Evolutionary conservation across 2,113 vertebrate species (phyloP).

Genomic region (Ursus arctos): DNA sequence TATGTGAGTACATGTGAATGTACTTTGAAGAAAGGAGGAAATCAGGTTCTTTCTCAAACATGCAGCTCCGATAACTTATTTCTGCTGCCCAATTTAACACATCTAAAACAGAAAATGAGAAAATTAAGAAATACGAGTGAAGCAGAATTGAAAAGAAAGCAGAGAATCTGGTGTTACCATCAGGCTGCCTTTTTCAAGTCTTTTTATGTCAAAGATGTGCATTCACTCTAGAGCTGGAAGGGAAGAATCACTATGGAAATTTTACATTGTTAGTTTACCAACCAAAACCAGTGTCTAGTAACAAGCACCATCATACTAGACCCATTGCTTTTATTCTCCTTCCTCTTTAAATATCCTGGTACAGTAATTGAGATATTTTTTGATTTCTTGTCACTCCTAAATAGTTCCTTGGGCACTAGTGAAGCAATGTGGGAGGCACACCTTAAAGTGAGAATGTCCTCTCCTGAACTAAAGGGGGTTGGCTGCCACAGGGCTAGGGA

Average conservation of each 20-base stretch:
- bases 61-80: slow-evolving; percentile 51
- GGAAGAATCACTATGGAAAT: not conserved
- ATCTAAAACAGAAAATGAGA: slow-evolving; percentile 61
- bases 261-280: not conserved
- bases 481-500: not conserved
- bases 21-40: slow-evolving; percentile 59
- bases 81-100: slow-evolving; percentile 32
- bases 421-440: not conserved
- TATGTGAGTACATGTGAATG: not conserved
- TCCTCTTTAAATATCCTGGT: not conserved
- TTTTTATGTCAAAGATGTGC: not conserved
- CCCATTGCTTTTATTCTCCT: not conserved
- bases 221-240: not conserved
- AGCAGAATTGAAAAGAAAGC: slow-evolving; percentile 33
- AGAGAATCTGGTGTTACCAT: not conserved
- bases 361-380: not conserved
- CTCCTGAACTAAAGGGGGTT: not conserved
- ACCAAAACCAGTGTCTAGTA: not conserved
- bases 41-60: not conserved
- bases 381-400: not conserved
- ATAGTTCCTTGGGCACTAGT: not conserved
- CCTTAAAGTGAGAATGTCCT: rapidly evolving
- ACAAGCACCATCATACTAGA: not conserved
- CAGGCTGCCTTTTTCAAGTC: not conserved
- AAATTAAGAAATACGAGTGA: slow-evolving; percentile 32